Evolutionary conservation across 1,140 invertebrate genomes (phyloP), one percentile per base, ranked within the genome.

Genomic region (Odontomachus brunneus): DNA sequence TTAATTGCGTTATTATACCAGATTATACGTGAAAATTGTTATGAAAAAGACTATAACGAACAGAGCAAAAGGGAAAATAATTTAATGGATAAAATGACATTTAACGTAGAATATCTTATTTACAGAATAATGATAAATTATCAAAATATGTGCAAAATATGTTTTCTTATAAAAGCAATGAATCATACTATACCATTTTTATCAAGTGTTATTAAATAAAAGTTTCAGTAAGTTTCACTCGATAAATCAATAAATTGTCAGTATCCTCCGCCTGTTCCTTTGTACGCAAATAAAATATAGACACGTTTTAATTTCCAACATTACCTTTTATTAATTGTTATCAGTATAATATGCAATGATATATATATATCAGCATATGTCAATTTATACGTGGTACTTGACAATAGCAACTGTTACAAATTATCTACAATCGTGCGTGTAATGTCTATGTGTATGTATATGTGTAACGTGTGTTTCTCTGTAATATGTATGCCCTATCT

Each of bases 261-360:
- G 29, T 33, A 33, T 33, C 29, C 5, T 5, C 5, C 29, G 29
- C 29, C 29, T 33, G 29, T 33, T 33, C 29, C 5, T 5, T 33
- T 33, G 5, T 33, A 33, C 29, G 29, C 29, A 33, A 33, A 33
- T 33, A 33, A 33, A 33, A 3, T 33, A 33, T 33, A 33, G 2
- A 33, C 19, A n/a, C 55, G 15, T 26, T 76, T 80, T 15, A 89
- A 89, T 91, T 91, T 92, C 92, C 90, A 93, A 93, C 91, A 90
- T 93, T 93, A 92, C 89, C 89, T 93, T 90, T 93, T 93, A 94
- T 93, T 94, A 92, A 93, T 92, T 88, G 89, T 92, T 91, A 94
- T 93, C 87, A 88, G 89, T 93, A 93, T 92, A 93, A 93, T 93
- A 91, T 91, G 91, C 90, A 92, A 91, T 91, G 89, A 92, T 89